Evolutionary conservation across 1,140 invertebrate species (phyloP).

Genomic region (Listronotus oregonensis): DNA sequence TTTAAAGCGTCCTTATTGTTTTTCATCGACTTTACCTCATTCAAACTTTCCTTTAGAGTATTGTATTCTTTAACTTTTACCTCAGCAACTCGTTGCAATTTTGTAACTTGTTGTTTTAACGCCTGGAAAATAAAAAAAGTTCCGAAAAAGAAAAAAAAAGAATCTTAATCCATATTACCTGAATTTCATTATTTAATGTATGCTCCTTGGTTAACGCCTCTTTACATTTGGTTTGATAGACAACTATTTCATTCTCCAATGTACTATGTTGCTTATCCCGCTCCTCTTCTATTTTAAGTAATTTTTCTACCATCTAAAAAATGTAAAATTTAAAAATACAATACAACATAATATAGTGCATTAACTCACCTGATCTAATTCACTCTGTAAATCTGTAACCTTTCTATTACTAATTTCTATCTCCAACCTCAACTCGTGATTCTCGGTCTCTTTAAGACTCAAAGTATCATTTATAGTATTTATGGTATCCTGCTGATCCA

Average conservation of each 20-base stretch:
- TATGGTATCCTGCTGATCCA: constrained; percentile 65
- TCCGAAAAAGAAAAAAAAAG: too few species aligned
- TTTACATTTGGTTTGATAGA: constrained; percentile 38
- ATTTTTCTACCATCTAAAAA: constrained; percentile 46
- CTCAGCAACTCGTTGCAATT: constrained; percentile 45
- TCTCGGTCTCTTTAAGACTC: constrained; percentile 60
- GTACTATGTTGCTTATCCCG: constrained; percentile 50
- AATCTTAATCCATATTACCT: constrained; percentile 5
- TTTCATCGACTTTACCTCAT: constrained; percentile 55
- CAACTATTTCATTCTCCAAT: constrained; percentile 50
- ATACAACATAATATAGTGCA: constrained; percentile 4
- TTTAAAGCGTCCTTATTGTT: constrained; percentile 54
- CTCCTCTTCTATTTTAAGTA: constrained; percentile 54
- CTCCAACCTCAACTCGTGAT: constrained; percentile 59
- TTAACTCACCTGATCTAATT: constrained; percentile 51
- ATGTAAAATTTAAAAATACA: not conserved
- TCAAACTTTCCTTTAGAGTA: constrained; percentile 57
- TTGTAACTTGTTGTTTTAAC: constrained; percentile 36
- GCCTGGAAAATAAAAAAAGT: constrained; percentile 1
- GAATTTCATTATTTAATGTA: constrained; percentile 30
- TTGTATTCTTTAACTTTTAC: constrained; percentile 52
- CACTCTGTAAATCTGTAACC: constrained; percentile 56
- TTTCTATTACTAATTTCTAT: constrained; percentile 59
- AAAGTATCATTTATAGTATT: constrained; percentile 58
- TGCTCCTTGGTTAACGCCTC: constrained; percentile 37